Conservation (phyloP, 1,140 invertebrate genomes). For the Acyrthosiphon pisum region DNA sequence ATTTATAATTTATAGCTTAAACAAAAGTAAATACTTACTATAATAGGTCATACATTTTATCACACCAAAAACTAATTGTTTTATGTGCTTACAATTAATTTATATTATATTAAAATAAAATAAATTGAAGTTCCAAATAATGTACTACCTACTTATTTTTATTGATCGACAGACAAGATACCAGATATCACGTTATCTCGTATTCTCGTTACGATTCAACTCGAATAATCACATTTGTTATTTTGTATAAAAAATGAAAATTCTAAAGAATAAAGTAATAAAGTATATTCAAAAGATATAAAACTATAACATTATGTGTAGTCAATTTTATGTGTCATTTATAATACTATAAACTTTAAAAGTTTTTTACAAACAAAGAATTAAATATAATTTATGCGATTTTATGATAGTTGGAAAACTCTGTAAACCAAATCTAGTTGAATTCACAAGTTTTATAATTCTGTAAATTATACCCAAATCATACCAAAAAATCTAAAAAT, state of each 20-base stretch:
- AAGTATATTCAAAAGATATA: neutral
- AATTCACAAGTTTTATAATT: conserved; percentile 28
- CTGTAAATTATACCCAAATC: neutral
- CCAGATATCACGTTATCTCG: neutral
- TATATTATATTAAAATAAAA: neutral
- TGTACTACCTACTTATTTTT: neutral
- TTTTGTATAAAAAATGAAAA: neutral
- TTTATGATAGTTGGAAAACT: conserved; percentile 20
- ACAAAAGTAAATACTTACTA: neutral
- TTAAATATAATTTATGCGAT: conserved; percentile 20
- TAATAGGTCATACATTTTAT: neutral
- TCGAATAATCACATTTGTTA: neutral
- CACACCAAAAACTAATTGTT: neutral
- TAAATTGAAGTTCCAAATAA: neutral
- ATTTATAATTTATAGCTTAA: neutral
- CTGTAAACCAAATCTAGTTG: neutral
- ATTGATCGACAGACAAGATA: neutral
- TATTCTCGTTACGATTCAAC: neutral
- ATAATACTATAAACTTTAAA: conserved; percentile 19
- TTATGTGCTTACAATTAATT: neutral
- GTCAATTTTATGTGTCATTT: neutral
- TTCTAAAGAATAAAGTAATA: neutral
- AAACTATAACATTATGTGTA: conserved; percentile 12
- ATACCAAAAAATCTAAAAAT: conserved; percentile 16
- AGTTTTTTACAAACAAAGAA: conserved; percentile 6